Percentiles rank a stretch among this genome's conserved stretches.
These are phyloP conservation scores for Rhopalosiphum nymphaeae DNA, from an alignment of 2,888 invertebrate species.

Conservation along the genomic window DNA sequence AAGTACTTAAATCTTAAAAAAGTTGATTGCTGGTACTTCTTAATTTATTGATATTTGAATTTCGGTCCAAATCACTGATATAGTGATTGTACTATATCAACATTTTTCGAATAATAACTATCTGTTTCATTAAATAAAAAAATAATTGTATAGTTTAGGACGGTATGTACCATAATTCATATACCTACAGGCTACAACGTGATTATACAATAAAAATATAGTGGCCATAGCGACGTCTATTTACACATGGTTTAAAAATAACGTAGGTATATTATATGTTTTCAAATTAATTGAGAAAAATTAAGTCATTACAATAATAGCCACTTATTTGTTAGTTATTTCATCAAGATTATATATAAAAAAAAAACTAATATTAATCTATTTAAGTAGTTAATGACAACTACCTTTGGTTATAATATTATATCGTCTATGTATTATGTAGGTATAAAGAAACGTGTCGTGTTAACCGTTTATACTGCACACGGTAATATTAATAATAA, in stretches of 20 bases:
- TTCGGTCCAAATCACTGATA: not conserved
- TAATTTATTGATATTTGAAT: not conserved
- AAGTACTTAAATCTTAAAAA: not conserved
- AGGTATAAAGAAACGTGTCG: not conserved
- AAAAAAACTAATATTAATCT: not conserved
- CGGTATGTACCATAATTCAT: not conserved
- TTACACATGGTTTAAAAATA: not conserved
- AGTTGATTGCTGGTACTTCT: not conserved
- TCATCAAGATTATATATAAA: not conserved
- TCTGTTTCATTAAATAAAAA: not conserved
- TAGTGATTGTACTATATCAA: not conserved
- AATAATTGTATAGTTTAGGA: not conserved
- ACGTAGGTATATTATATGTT: not conserved
- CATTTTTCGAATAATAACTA: not conserved
- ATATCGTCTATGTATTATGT: not conserved
- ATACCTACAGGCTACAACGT: too few relatives aligned
- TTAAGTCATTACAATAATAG: not conserved
- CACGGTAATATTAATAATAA: not conserved
- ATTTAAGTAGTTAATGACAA: not conserved
- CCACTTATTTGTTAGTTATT: not conserved
- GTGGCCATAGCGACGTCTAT: not conserved
- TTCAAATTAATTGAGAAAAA: not conserved
- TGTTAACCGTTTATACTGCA: not conserved
- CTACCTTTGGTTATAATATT: not conserved
- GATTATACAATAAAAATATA: not conserved